Conservation (phyloP, 2,113 vertebrate genomes). For the Daubentonia madagascariensis region DNA sequence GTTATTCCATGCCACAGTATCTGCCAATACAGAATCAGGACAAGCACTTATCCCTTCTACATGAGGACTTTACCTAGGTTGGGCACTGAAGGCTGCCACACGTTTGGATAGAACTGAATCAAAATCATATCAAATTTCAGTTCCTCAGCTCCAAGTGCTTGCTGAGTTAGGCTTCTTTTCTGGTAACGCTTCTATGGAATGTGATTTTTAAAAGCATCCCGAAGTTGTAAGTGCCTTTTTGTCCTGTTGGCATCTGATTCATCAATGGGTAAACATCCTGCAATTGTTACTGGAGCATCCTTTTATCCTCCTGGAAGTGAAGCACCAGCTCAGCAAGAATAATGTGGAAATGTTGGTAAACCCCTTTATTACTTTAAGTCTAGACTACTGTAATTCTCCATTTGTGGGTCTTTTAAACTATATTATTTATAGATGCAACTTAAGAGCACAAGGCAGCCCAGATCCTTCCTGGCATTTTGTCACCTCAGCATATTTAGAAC, state of each 20-base stretch:
- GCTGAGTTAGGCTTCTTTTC: constrained; percentile 7
- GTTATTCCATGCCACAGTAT: rapidly evolving
- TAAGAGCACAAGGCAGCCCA: not conserved
- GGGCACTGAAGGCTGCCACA: not conserved
- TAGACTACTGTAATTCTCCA: constrained; percentile 48
- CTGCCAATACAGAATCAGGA: not conserved
- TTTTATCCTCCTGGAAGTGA: not conserved
- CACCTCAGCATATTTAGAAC: constrained; percentile 54
- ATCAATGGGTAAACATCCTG: constrained; percentile 7
- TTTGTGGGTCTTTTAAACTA: constrained; percentile 28
- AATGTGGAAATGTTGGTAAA: constrained; percentile 57
- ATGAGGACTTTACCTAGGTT: not conserved
- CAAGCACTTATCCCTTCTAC: not conserved
- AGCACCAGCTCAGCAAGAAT: constrained; percentile 46
- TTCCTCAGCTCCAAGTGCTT: not conserved
- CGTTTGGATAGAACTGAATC: not conserved
- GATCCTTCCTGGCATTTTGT: constrained; percentile 50
- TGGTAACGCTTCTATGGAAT: not conserved
- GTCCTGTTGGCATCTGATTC: constrained; percentile 1
- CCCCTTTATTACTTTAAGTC: constrained; percentile 59
- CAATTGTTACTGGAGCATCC: not conserved
- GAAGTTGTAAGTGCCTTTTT: not conserved
- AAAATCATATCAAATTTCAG: not conserved
- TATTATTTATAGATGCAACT: constrained; percentile 26
- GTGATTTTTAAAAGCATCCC: constrained; percentile 48